Conservation (phyloP, 2,797 vertebrate genomes). For the Lagodon rhomboides region DNA sequence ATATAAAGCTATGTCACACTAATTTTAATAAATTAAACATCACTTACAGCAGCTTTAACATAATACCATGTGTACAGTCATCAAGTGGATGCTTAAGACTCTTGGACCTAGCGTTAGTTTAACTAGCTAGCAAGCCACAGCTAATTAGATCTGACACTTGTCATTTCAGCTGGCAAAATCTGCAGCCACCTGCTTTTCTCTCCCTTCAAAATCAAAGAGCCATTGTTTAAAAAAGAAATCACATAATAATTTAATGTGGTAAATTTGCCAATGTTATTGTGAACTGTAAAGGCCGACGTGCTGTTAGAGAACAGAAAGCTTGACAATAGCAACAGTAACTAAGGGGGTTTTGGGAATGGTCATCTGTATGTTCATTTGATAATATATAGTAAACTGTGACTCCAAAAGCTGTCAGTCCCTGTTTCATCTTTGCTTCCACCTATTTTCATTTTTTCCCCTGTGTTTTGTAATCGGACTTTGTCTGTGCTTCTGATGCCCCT, state of each 20-base stretch:
- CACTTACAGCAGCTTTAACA: too few relatives aligned
- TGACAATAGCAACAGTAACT: slow-evolving; percentile 3
- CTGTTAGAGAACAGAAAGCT: background rate
- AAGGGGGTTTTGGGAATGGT: background rate
- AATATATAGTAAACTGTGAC: background rate
- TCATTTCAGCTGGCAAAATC: background rate
- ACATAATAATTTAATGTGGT: background rate
- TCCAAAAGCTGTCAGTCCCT: background rate
- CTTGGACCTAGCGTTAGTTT: background rate
- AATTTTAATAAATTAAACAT: too few relatives aligned
- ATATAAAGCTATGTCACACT: too few relatives aligned
- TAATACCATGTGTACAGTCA: background rate
- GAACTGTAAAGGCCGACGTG: background rate
- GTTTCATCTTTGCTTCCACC: background rate
- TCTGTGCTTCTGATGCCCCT: background rate
- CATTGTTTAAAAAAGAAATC: background rate
- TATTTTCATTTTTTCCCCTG: background rate
- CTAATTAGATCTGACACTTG: background rate
- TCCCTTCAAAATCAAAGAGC: background rate
- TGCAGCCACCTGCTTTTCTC: accelerated
- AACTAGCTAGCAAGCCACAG: background rate
- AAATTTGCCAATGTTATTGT: background rate
- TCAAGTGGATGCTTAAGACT: background rate
- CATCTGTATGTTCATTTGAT: background rate
- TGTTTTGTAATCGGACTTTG: background rate